A percentile compares a stretch with the other conserved stretches of the same genome.
Conservation (phyloP, 2,888 invertebrate species). For the Leptothorax acervorum region DNA sequence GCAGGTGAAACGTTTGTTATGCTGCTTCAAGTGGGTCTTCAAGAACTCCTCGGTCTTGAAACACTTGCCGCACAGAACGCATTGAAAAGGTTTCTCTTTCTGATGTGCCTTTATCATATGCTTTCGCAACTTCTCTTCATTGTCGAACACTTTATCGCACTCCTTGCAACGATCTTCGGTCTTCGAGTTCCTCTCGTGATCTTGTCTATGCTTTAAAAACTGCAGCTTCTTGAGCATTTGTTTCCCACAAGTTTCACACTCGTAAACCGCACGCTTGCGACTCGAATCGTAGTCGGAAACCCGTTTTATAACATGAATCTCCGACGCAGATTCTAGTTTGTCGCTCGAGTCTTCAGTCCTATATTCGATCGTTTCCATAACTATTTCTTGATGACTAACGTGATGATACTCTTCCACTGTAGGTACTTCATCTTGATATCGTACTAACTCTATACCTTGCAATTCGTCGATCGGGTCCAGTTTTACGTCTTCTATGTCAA, state of each 20-base stretch:
- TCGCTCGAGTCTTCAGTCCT: conserved; percentile 22
- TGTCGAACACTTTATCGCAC: conserved; percentile 86
- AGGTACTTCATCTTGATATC: conserved; percentile 61
- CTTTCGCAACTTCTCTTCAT: conserved; percentile 86
- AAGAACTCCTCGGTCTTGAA: conserved; percentile 87
- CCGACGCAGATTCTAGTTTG: neutral
- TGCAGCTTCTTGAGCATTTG: conserved; percentile 70
- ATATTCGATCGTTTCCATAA: conserved; percentile 59
- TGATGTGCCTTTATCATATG: conserved; percentile 87
- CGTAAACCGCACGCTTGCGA: conserved; percentile 64
- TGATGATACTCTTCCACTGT: conserved; percentile 64
- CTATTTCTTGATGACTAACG: conserved; percentile 64
- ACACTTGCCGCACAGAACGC: conserved; percentile 86
- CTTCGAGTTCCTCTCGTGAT: conserved; percentile 70
- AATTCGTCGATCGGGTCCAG: conserved; percentile 54
- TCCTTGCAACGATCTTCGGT: conserved; percentile 82
- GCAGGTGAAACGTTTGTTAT: conserved; percentile 84
- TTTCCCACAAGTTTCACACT: conserved; percentile 76
- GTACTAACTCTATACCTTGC: conserved; percentile 62
- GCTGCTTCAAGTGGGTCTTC: conserved; percentile 86
- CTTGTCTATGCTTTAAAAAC: conserved; percentile 72
- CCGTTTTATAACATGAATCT: neutral
- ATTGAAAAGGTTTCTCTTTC: conserved; percentile 87
- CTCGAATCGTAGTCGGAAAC: neutral
- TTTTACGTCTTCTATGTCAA: conserved; percentile 54